These are phyloP conservation scores for Malurus elegans DNA, from an alignment of 2,113 vertebrate genomes.

Conservation along the genomic window DNA sequence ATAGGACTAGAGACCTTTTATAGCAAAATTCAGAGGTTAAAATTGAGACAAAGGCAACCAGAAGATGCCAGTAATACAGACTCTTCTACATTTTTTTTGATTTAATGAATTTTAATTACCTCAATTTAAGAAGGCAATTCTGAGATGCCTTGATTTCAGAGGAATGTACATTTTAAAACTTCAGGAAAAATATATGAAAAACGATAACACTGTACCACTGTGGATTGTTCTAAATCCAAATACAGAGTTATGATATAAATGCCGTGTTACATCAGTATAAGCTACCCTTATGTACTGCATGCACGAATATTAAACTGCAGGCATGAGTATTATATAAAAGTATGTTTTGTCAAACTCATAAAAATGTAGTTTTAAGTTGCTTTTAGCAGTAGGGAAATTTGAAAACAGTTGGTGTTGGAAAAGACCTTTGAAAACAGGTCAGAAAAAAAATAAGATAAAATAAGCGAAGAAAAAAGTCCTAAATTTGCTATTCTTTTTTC, in stretches of 20 bases:
- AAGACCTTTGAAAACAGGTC: neutral
- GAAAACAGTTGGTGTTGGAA: neutral
- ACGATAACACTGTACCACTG: neutral
- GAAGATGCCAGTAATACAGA: neutral
- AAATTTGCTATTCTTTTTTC: neutral
- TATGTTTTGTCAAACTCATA: neutral
- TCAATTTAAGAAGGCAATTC: neutral
- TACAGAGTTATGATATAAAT: neutral
- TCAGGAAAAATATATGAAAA: neutral
- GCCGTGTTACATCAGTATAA: neutral
- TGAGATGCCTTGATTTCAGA: neutral
- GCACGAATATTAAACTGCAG: neutral
- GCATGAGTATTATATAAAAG: neutral
- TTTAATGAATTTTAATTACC: neutral
- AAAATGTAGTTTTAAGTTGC: neutral
- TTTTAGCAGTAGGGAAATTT: neutral
- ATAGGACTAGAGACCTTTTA: neutral
- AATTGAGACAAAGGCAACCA: neutral
- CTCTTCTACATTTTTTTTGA: neutral
- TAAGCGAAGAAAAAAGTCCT: neutral
- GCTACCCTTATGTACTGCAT: neutral
- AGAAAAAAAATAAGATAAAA: neutral
- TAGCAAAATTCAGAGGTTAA: neutral
- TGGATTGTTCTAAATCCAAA: neutral
- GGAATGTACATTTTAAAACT: neutral